Evolutionary conservation across 2,113 vertebrate genomes (phyloP).

Genomic region (Corythoichthys intestinalis): DNA sequence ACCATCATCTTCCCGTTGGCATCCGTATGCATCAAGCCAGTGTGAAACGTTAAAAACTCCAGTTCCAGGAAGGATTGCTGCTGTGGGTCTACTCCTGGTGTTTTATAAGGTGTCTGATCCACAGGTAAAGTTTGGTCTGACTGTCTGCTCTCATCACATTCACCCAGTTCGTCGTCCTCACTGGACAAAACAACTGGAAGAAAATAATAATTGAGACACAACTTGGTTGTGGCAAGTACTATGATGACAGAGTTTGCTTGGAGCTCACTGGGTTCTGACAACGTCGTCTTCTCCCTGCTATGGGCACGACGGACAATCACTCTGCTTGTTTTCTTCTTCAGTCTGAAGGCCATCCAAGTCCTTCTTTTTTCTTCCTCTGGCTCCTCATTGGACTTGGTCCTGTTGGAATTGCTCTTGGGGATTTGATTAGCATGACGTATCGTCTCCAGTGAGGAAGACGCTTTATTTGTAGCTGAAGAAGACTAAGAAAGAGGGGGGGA

Average conservation of each 20-base stretch:
- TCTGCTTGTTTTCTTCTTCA: conserved; percentile 6
- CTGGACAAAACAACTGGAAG: conserved; percentile 70
- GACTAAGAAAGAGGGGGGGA: neutral
- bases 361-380: conserved; percentile 19
- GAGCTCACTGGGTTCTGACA: conserved; percentile 55
- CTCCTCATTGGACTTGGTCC: neutral
- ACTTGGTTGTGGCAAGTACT: neutral
- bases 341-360: conserved; percentile 31
- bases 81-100: neutral
- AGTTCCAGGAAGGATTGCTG: conserved; percentile 58
- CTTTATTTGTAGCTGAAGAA: conserved; percentile 2
- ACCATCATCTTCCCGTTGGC: conserved; percentile 59
- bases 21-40: conserved; percentile 27
- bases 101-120: neutral
- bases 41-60: conserved; percentile 54
- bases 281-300: conserved; percentile 6
- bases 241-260: neutral
- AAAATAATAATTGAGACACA: neutral
- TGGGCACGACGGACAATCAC: neutral
- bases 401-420: neutral
- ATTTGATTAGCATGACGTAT: neutral
- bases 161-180: conserved; percentile 59
- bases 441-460: neutral
- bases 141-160: conserved; percentile 28
- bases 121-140: neutral